Conservation (phyloP, 2,888 invertebrate species). For the Lathronympha strigana region DNA sequence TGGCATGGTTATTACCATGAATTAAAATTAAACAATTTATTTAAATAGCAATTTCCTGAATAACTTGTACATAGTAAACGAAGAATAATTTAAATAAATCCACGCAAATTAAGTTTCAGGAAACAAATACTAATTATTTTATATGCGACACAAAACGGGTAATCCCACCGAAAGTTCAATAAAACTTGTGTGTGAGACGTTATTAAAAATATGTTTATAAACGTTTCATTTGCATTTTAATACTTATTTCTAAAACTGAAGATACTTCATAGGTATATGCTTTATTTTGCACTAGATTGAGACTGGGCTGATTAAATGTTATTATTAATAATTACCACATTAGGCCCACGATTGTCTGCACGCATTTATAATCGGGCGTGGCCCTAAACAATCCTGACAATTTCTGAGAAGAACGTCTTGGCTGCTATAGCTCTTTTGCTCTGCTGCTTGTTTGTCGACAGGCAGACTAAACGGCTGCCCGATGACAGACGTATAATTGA, state of each 20-base stretch:
- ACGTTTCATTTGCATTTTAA: too few relatives aligned
- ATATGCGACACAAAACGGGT: too few relatives aligned
- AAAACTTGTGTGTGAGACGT: neutral
- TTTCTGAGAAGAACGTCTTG: conserved; percentile 20
- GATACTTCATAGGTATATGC: too few relatives aligned
- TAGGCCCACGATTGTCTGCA: conserved; percentile 1
- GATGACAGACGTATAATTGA: conserved; percentile 20
- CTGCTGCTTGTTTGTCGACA: conserved; percentile 8
- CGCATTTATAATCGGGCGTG: conserved; percentile 1
- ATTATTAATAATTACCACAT: conserved; percentile 1
- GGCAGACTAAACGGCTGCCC: neutral
- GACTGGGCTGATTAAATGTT: neutral
- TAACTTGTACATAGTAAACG: too few relatives aligned
- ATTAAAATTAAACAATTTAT: too few relatives aligned
- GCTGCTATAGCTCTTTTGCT: conserved; percentile 14
- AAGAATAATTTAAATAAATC: too few relatives aligned
- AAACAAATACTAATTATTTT: too few relatives aligned
- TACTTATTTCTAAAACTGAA: too few relatives aligned
- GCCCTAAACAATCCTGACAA: conserved; percentile 14
- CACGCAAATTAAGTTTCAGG: too few relatives aligned
- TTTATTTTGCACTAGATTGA: neutral
- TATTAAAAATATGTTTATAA: too few relatives aligned
- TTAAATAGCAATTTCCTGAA: too few relatives aligned
- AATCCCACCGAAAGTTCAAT: neutral
- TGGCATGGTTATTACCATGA: too few relatives aligned